Evolutionary conservation across 2,888 invertebrate genomes (phyloP), one percentile per base, ranked within the genome.

Genomic region (Tortricodes alternella): DNA sequence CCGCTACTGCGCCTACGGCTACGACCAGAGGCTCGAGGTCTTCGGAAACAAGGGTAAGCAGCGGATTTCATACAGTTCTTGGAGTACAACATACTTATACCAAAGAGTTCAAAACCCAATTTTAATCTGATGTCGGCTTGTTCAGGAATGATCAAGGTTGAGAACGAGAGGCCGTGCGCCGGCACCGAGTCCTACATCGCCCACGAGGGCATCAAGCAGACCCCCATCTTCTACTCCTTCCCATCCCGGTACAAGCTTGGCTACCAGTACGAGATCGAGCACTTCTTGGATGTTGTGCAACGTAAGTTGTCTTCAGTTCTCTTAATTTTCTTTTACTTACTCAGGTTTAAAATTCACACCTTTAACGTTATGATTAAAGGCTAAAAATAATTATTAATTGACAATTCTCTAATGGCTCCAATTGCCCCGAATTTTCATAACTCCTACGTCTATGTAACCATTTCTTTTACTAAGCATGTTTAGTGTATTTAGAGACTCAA

Each of bases 21-120:
- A 94, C 65, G 95, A 95, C 62, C 94, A 94, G 73, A 87, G 95
- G 60, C 70, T 94, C 0, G 95, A 95, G 82, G 92, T 90, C 7
- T 93, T 93, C 62, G 94, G 93, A 38, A 85, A 91, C 13, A 92
- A 91, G 66, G 93, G 93, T 62, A 84, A 88, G 83, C 8, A 11
- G 13, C 15, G 4, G n/a, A 6, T 38, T 11, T 1, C 3, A 19
- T 23, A 11, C 4, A 2, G 3, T 16, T 1, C 13, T 21, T 11
- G 1, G 9, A 16, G 15, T 29, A 16, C 1, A 34, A 43, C n/a
- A 37, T 19, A 9, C 1, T 7, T 8, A 19, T 13, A 11, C 24
- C 34, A n/a, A n/a, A n/a, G n/a, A n/a, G n/a, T n/a, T n/a, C n/a
- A n/a, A n/a, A n/a, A n/a, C n/a, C n/a, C n/a, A n/a, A n/a, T n/a